These are phyloP conservation scores for Drosophila prolongata DNA, from an alignment of 2,888 invertebrate genomes.

Conservation along the genomic window DNA sequence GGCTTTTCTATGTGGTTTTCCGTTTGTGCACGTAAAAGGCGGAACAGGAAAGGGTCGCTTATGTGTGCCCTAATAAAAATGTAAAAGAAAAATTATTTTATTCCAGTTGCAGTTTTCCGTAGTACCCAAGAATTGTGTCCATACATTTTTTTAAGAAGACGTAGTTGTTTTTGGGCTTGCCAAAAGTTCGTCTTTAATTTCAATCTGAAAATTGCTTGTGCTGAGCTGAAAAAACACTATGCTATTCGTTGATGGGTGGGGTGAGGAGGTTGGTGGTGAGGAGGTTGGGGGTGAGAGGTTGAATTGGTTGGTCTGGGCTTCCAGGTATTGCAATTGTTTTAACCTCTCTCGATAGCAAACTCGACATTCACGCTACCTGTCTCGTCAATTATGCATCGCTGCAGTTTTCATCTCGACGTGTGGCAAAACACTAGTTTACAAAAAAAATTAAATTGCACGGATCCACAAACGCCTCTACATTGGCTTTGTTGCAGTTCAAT, in stretches of 20 bases:
- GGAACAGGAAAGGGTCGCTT: not conserved
- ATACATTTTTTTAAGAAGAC: not conserved
- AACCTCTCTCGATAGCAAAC: conserved; percentile 5
- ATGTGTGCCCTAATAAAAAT: not conserved
- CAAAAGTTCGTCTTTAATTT: conserved; percentile 19
- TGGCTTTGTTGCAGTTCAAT: too few relatives aligned
- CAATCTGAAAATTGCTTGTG: conserved; percentile 42
- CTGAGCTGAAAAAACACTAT: conserved; percentile 15
- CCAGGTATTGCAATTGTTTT: conserved; percentile 23
- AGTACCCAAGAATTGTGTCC: conserved; percentile 19
- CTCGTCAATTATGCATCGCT: conserved; percentile 42
- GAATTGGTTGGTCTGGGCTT: not conserved
- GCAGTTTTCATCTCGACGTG: conserved; percentile 26
- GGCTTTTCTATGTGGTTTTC: conserved; percentile 12
- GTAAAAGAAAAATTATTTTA: conserved; percentile 7
- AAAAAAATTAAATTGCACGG: not conserved
- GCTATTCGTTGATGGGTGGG: not conserved
- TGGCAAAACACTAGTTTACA: not conserved
- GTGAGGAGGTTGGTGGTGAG: not conserved
- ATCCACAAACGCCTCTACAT: too few relatives aligned
- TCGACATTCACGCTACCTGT: conserved; percentile 11
- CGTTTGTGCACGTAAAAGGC: conserved; percentile 3
- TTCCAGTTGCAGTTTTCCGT: conserved; percentile 19
- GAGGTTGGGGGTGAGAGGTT: not conserved
- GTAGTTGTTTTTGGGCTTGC: too few relatives aligned